Evolutionary conservation across 1,140 invertebrate genomes (phyloP).

Genomic region (Drosophila mauritiana): DNA sequence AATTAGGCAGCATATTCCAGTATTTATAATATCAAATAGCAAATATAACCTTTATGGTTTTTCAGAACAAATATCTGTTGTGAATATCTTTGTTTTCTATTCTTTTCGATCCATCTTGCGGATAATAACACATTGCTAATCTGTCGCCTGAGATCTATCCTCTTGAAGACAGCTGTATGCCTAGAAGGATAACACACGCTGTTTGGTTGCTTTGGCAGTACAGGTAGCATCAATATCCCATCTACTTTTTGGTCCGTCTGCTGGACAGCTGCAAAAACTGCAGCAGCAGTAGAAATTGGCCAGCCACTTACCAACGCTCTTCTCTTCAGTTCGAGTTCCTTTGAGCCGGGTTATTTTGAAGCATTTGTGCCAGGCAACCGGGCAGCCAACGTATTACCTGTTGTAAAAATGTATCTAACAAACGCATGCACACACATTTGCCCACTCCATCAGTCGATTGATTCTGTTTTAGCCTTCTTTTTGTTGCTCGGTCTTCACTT

Average conservation of each 20-base stretch:
- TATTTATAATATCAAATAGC: too few species aligned
- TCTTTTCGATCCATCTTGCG: not conserved
- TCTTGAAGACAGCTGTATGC: constrained; percentile 8
- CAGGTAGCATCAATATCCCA: constrained; percentile 56
- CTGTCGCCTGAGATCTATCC: not conserved
- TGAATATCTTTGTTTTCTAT: too few species aligned
- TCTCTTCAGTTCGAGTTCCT: constrained; percentile 10
- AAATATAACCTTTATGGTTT: too few species aligned
- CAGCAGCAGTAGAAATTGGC: constrained; percentile 50
- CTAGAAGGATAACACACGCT: constrained; percentile 34
- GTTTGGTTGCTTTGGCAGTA: constrained; percentile 11
- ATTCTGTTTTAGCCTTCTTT: constrained; percentile 14
- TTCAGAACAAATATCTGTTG: too few species aligned
- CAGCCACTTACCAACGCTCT: constrained; percentile 41
- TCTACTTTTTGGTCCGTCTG: constrained; percentile 35
- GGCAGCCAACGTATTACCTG: constrained; percentile 60
- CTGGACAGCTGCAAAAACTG: constrained; percentile 48
- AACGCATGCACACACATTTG: constrained; percentile 22
- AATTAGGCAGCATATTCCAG: not conserved
- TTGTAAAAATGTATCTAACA: constrained; percentile 72
- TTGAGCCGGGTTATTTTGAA: constrained; percentile 58
- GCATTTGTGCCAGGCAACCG: constrained; percentile 48
- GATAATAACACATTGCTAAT: not conserved
- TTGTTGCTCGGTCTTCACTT: constrained; percentile 13
- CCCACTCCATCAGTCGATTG: constrained; percentile 15